Base-by-base conservation (phyloP, 2,888 invertebrate species). In the Nomada ferruginata region DNA sequence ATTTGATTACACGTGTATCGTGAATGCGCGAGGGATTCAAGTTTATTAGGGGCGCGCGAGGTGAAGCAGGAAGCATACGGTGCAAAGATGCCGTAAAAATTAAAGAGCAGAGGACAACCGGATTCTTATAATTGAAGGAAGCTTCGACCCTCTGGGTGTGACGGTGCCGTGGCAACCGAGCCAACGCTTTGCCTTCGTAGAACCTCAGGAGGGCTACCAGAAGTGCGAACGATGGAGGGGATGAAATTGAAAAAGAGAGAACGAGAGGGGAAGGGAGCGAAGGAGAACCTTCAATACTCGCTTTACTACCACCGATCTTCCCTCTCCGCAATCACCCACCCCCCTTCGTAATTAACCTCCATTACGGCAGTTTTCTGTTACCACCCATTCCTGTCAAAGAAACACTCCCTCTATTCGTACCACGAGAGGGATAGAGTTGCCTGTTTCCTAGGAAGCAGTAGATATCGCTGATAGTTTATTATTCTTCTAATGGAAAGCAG, bases 61-160 rank as follows among this genome's bases (percentile, higher is more conserved):
- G 13, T 55, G 36, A 26, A 36, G 23, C 3, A 23, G 26, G 20
- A 57, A 47, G 61, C 36, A 29, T 42, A 47, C 47, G 47, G 44
- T 13, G 20, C 44, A 53, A 64, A 82, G 55, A 61, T 60, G 63
- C 23, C 64, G 74, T 42, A 42, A 61, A 84, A 89, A 86, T 90
- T 89, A 88, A 79, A 87, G 84, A 63, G 82, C 82, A 79, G 72
- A 74, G 68, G 61, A 78, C 77, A 83, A 76, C 75, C 74, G 83
- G 81, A 82, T 90, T 89, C 86, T 89, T 89, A 87, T 89, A 91
- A 90, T 90, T 90, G 89, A 84, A 89, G 83, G 83, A 85, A 84
- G 74, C 82, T 84, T 73, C 76, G 71, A 83, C 79, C 84, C 84
- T 85, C 78, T 82, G 84, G 84, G 84, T 90, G 89, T 85, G 87